A percentile compares a stretch with the other conserved stretches of the same genome.
phyloP scores from a whole-genome alignment of 1,140 invertebrate genomes.

The Cephus cinctus region DNA sequence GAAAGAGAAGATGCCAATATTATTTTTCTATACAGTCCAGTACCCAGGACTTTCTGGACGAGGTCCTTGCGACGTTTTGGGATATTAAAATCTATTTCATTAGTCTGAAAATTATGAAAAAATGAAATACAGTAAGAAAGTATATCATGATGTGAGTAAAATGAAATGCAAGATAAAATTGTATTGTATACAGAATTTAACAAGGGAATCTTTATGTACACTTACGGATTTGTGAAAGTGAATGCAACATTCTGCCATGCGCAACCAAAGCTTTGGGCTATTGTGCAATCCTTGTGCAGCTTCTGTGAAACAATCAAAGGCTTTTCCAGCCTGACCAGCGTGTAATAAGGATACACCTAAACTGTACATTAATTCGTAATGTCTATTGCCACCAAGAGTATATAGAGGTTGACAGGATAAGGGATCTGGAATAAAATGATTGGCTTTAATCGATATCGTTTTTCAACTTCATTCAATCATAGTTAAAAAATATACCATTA shows the following conservation, averaged over 20 bases:
- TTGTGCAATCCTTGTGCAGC: conserved; percentile 82
- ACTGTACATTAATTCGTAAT: conserved; percentile 87
- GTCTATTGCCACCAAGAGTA: conserved; percentile 63
- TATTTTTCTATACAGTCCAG: conserved; percentile 66
- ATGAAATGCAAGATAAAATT: too few relatives aligned
- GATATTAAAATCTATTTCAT: conserved; percentile 67
- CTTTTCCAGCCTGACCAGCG: conserved; percentile 73
- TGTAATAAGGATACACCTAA: conserved; percentile 84
- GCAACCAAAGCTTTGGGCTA: conserved; percentile 88
- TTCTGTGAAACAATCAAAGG: conserved; percentile 91
- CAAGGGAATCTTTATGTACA: conserved; percentile 11
- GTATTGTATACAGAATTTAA: background rate
- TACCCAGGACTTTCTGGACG: conserved; percentile 64
- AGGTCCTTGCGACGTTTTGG: conserved; percentile 63
- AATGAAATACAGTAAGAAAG: too few relatives aligned
- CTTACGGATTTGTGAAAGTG: conserved; percentile 67
- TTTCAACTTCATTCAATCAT: conserved; percentile 4
- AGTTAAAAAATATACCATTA: conserved; percentile 31
- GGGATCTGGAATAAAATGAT: conserved; percentile 39
- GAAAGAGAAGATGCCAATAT: conserved; percentile 61
- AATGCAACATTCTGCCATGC: conserved; percentile 91
- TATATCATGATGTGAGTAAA: too few relatives aligned
- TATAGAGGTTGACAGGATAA: conserved; percentile 60
- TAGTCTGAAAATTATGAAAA: conserved; percentile 54
- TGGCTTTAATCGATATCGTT: conserved; percentile 1